These are phyloP conservation scores for Holothuria glaberrima DNA, from an alignment of 35 echinoderm and acorn worm genomes.

Conservation along the genomic window DNA sequence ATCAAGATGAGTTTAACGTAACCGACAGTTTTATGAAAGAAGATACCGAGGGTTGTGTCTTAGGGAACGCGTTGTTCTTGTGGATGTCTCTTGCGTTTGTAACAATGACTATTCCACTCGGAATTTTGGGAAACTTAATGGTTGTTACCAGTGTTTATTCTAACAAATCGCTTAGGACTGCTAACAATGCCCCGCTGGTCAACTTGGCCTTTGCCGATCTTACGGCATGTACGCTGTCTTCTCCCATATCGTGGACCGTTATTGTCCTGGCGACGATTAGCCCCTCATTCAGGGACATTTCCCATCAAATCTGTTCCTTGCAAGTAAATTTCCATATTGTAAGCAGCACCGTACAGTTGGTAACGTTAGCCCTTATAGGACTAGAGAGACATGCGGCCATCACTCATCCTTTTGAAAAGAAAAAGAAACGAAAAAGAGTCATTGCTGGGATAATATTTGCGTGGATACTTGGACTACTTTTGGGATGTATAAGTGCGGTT, in stretches of 20 bases:
- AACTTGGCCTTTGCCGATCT: slow-evolving; percentile 82
- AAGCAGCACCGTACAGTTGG: slow-evolving; percentile 70
- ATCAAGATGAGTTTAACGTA: background rate
- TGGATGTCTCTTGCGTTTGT: slow-evolving; percentile 67
- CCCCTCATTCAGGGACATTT: background rate
- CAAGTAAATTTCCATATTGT: slow-evolving; percentile 72
- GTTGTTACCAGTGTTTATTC: slow-evolving; percentile 84
- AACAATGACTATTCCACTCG: slow-evolving; percentile 60
- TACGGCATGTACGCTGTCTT: slow-evolving; percentile 51
- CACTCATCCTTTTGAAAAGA: slow-evolving; percentile 75
- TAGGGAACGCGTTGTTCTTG: slow-evolving; percentile 20
- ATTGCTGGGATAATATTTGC: slow-evolving; percentile 56
- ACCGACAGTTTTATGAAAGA: background rate
- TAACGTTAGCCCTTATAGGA: slow-evolving; percentile 59
- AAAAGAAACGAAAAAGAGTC: slow-evolving; percentile 71
- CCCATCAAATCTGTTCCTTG: slow-evolving; percentile 43
- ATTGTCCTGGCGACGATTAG: slow-evolving; percentile 1
- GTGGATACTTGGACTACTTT: slow-evolving; percentile 56
- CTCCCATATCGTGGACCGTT: slow-evolving; percentile 61
- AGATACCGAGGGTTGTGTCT: background rate
- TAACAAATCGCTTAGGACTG: slow-evolving; percentile 61
- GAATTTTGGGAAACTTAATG: slow-evolving; percentile 74
- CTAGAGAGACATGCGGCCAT: slow-evolving; percentile 84
- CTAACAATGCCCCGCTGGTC: slow-evolving; percentile 83
- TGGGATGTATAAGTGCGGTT: slow-evolving; percentile 43